A percentile compares a stretch with the other conserved stretches of the same genome.
phyloP scores from a whole-genome alignment of 2,113 vertebrate species.

The Carollia perspicillata region DNA sequence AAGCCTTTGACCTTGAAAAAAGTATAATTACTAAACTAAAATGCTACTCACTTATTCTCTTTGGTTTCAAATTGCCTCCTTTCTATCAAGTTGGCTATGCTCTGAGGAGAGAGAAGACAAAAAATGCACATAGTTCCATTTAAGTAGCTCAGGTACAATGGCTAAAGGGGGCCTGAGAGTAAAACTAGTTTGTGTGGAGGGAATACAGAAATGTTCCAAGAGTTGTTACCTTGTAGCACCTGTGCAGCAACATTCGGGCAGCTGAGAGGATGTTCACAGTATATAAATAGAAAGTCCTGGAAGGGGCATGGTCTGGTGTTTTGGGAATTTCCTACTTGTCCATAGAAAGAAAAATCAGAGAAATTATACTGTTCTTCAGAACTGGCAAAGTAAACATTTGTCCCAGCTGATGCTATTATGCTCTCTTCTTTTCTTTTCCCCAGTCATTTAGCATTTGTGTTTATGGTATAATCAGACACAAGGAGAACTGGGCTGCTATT shows the following conservation, averaged over 20 bases:
- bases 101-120: constrained; percentile 79
- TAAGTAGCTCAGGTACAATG: not conserved
- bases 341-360: not conserved
- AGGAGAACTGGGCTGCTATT: not conserved
- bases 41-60: constrained; percentile 92
- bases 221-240: constrained; percentile 90
- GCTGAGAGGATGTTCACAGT: constrained; percentile 88
- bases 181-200: fast-evolving
- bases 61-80: constrained; percentile 91
- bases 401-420: not conserved
- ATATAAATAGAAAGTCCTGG: constrained; percentile 96
- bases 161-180: not conserved
- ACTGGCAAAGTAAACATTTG: not conserved
- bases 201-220: not conserved
- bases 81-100: constrained; percentile 92
- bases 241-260: constrained; percentile 90
- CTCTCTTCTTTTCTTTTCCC: not conserved
- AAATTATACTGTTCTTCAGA: not conserved
- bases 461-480: not conserved
- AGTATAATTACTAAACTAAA: not conserved
- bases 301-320: constrained; percentile 94
- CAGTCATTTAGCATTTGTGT: not conserved
- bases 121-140: not conserved
- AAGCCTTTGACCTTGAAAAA: not conserved
- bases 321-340: constrained; percentile 92